These are phyloP conservation scores for Heteronetta atricapilla DNA, from an alignment of 2,113 vertebrate genomes.

Conservation along the genomic window DNA sequence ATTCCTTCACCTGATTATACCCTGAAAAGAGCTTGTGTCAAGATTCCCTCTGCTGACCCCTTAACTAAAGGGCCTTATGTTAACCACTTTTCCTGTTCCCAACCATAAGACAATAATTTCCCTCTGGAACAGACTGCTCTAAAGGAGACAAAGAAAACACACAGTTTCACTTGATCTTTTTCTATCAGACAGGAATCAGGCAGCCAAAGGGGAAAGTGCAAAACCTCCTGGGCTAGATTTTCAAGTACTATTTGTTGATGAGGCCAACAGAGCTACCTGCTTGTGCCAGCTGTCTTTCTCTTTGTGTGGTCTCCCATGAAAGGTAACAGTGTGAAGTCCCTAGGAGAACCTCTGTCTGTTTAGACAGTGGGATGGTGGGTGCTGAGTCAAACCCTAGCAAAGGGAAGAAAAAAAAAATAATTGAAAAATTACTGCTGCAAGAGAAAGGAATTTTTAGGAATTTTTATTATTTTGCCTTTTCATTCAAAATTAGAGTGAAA, in stretches of 20 bases:
- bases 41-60: not conserved
- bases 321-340: not conserved
- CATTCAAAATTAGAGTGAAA: not conserved
- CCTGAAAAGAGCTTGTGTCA: not conserved
- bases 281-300: not conserved
- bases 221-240: not conserved
- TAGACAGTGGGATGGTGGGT: not conserved
- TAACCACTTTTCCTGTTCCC: not conserved
- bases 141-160: not conserved
- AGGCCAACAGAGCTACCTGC: not conserved
- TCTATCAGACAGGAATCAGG: not conserved
- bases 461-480: not conserved
- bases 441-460: not conserved
- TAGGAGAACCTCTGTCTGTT: not conserved
- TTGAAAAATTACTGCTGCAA: not conserved
- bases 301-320: not conserved
- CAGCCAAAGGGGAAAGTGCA: not conserved
- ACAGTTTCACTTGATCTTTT: not conserved
- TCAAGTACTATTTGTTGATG: not conserved
- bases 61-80: not conserved
- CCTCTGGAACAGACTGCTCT: not conserved
- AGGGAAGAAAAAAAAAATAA: not conserved
- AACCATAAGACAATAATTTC: not conserved
- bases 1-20: not conserved
- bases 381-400: not conserved